Percentiles rank a stretch among this genome's conserved stretches.
phyloP scores from a whole-genome alignment of 1,140 invertebrate genomes.

The Amphibalanus amphitrite region DNA sequence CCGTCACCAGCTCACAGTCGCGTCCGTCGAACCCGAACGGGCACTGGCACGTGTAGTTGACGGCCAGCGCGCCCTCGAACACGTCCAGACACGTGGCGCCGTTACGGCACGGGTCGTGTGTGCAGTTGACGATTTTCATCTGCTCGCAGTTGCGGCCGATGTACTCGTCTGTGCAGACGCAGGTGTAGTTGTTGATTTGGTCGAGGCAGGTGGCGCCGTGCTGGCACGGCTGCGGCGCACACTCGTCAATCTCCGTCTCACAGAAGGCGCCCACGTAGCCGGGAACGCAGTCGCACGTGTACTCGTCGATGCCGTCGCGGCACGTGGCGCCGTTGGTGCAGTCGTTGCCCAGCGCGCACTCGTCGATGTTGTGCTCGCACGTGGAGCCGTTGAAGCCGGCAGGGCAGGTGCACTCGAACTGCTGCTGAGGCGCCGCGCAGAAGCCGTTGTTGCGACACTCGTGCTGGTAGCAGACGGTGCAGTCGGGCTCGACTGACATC shows the following conservation, averaged over 20 bases:
- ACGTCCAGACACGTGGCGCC: conserved; percentile 47
- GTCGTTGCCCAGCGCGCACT: conserved; percentile 43
- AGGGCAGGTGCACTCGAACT: conserved; percentile 67
- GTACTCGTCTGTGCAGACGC: conserved; percentile 54
- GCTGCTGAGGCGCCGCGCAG: conserved; percentile 51
- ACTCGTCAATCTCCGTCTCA: conserved; percentile 67
- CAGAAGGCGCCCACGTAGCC: conserved; percentile 62
- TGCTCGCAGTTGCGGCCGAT: conserved; percentile 52
- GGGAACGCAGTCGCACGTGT: conserved; percentile 49
- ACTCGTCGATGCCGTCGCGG: conserved; percentile 54
- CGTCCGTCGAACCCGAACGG: conserved; percentile 34
- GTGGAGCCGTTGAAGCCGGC: conserved; percentile 51
- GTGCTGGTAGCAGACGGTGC: conserved; percentile 60
- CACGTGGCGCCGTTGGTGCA: conserved; percentile 60
- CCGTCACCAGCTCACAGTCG: conserved; percentile 17
- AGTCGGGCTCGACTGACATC: conserved; percentile 29
- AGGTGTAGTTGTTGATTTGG: conserved; percentile 45
- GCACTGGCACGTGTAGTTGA: conserved; percentile 64
- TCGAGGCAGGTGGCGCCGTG: conserved; percentile 65
- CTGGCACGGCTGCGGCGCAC: conserved; percentile 48
- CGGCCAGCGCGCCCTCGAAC: conserved; percentile 34
- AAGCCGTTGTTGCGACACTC: conserved; percentile 69
- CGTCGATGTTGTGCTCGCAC: conserved; percentile 51
- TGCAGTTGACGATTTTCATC: conserved; percentile 50
- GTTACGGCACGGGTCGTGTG: conserved; percentile 55